Conservation (phyloP, 2,113 vertebrate species). For the Isurus oxyrinchus region DNA sequence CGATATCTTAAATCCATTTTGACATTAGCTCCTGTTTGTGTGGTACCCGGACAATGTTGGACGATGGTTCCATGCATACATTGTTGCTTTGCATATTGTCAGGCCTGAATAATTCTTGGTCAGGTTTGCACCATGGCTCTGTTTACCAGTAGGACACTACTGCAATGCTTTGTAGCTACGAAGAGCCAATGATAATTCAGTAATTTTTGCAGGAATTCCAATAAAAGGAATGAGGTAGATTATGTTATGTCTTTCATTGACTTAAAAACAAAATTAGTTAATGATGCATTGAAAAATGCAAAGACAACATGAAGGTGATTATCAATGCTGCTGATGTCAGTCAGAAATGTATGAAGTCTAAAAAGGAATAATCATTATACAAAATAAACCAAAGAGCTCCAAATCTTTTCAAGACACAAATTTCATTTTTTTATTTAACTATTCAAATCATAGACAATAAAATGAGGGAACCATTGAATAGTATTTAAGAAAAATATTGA, state of each 20-base stretch:
- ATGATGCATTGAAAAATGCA: neutral
- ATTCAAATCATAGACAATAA: conserved; percentile 8
- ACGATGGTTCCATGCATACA: neutral
- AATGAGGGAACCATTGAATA: neutral
- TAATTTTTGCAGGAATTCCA: neutral
- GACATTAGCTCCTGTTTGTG: neutral
- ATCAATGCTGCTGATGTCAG: neutral
- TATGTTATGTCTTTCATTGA: neutral
- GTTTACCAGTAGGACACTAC: neutral
- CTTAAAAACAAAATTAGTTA: neutral
- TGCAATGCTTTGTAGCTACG: neutral
- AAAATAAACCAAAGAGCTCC: conserved; percentile 36
- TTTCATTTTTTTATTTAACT: conserved; percentile 16
- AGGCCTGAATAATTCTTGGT: neutral
- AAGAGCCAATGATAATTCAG: neutral
- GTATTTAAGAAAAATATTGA: neutral
- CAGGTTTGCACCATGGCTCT: neutral
- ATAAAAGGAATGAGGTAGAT: neutral
- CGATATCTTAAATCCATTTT: neutral
- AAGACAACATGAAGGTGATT: neutral
- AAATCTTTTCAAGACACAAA: neutral
- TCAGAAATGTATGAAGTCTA: neutral
- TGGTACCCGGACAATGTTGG: neutral
- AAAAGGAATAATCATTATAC: neutral
- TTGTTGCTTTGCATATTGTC: neutral